A percentile compares a stretch with the other conserved stretches of the same genome.
These are phyloP conservation scores for Alces alces DNA, from an alignment of 2,113 vertebrate species.

Conservation along the genomic window DNA sequence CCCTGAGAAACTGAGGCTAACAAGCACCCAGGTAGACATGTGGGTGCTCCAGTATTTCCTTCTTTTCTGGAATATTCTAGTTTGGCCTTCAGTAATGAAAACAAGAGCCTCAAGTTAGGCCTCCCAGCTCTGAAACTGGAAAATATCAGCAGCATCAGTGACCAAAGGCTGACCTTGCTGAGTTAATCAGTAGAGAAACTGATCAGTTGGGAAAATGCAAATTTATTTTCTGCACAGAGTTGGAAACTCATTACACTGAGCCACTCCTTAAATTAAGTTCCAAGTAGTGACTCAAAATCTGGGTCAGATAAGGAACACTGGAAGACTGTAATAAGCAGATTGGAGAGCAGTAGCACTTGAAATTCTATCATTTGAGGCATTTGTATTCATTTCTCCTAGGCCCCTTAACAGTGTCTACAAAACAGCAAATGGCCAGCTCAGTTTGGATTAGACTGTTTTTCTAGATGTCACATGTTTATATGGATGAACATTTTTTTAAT, in stretches of 20 bases:
- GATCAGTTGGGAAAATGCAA: constrained; percentile 72
- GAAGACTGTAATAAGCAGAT: background rate
- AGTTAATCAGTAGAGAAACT: constrained; percentile 73
- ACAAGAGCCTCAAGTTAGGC: background rate
- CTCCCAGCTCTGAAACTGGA: constrained; percentile 14
- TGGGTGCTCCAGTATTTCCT: background rate
- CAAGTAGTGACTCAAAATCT: constrained; percentile 44
- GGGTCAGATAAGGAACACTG: constrained; percentile 59
- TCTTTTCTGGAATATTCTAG: background rate
- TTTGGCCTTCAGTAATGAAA: background rate
- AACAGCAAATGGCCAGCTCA: background rate
- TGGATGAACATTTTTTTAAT: background rate
- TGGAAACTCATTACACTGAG: constrained; percentile 66
- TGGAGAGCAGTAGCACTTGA: background rate
- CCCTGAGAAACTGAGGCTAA: background rate
- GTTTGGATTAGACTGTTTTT: background rate
- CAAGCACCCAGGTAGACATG: background rate
- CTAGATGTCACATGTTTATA: background rate
- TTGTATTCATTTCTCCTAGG: background rate
- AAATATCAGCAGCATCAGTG: constrained; percentile 57
- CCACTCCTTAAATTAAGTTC: constrained; percentile 66
- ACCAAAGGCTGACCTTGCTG: constrained; percentile 65
- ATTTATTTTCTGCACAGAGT: constrained; percentile 68
- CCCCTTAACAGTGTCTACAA: background rate
- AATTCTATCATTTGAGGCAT: background rate